Conservation (phyloP, 1,140 invertebrate species). For the Nylanderia fulva region DNA sequence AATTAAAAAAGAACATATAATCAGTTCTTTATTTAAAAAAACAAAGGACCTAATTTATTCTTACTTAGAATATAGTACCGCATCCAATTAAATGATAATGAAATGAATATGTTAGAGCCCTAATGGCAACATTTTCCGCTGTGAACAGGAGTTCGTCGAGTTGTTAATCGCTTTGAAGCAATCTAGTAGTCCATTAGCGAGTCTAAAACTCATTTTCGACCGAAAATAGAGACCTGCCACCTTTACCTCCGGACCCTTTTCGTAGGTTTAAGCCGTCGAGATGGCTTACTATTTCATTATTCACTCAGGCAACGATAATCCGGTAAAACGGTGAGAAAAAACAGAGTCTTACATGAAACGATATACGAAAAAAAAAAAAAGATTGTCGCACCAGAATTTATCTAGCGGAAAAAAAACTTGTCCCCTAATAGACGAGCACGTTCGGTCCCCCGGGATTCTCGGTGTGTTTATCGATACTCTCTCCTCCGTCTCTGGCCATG, state of each 20-base stretch:
- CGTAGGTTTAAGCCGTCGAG: neutral
- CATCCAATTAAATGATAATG: conserved; percentile 12
- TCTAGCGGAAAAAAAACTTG: conserved; percentile 60
- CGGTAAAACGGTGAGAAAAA: conserved; percentile 12
- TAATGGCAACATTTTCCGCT: conserved; percentile 4
- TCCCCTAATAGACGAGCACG: conserved; percentile 53
- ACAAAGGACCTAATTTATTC: conserved; percentile 1
- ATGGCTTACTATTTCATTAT: conserved; percentile 50
- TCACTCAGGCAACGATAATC: neutral
- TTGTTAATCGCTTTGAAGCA: neutral
- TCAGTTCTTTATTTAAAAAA: too few relatives aligned
- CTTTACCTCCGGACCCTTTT: conserved; percentile 13
- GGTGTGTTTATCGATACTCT: conserved; percentile 53
- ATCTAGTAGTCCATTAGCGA: conserved; percentile 9
- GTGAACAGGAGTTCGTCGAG: neutral
- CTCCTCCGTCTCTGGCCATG: conserved; percentile 26
- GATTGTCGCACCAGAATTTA: conserved; percentile 48
- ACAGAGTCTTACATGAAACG: conserved; percentile 22
- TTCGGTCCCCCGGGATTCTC: neutral
- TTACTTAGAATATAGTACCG: neutral
- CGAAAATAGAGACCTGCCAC: conserved; percentile 4
- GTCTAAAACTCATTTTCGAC: neutral
- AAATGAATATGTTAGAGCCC: neutral
- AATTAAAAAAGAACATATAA: neutral
- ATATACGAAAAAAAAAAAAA: conserved; percentile 10